Evolutionary conservation across 1,140 invertebrate genomes (phyloP).

Genomic region (Drosophila sucinea): DNA sequence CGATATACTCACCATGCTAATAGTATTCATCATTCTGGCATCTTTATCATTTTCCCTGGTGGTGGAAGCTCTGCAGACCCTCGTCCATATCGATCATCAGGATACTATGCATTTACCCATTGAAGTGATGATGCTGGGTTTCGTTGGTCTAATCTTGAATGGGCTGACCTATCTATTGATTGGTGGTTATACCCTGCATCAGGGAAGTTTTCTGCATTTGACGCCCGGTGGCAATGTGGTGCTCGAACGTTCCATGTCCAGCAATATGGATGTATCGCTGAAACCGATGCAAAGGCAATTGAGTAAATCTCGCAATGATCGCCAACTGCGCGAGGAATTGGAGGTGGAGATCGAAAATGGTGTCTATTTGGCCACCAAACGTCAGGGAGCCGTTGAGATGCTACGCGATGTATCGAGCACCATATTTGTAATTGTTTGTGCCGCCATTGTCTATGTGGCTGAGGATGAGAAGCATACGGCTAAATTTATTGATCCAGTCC

Average conservation of each 20-base stretch:
- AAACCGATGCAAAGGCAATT: constrained; percentile 84
- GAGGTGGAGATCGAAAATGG: constrained; percentile 64
- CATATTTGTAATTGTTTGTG: constrained; percentile 88
- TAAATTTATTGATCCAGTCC: constrained; percentile 89
- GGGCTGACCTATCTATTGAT: constrained; percentile 89
- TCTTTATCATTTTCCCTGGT: constrained; percentile 92
- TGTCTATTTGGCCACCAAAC: constrained; percentile 72
- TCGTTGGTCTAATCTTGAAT: constrained; percentile 88
- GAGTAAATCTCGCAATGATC: constrained; percentile 77
- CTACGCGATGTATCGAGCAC: constrained; percentile 87
- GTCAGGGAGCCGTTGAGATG: constrained; percentile 85
- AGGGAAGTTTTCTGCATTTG: constrained; percentile 88
- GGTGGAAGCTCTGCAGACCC: constrained; percentile 91
- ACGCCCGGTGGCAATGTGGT: constrained; percentile 87
- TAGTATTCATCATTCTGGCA: constrained; percentile 92
- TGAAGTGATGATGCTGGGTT: constrained; percentile 86
- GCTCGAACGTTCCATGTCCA: constrained; percentile 84
- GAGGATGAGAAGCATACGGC: constrained; percentile 85
- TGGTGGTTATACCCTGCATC: constrained; percentile 91
- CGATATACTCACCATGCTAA: constrained; percentile 91
- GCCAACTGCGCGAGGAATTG: constrained; percentile 63
- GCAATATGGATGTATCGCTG: constrained; percentile 81
- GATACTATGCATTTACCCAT: constrained; percentile 86
- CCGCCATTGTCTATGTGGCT: constrained; percentile 86
- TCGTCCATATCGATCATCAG: constrained; percentile 90